Evolutionary conservation across 64 coral and sea anemone genomes (phyloP).

Genomic region (Actinia tenebrosa): DNA sequence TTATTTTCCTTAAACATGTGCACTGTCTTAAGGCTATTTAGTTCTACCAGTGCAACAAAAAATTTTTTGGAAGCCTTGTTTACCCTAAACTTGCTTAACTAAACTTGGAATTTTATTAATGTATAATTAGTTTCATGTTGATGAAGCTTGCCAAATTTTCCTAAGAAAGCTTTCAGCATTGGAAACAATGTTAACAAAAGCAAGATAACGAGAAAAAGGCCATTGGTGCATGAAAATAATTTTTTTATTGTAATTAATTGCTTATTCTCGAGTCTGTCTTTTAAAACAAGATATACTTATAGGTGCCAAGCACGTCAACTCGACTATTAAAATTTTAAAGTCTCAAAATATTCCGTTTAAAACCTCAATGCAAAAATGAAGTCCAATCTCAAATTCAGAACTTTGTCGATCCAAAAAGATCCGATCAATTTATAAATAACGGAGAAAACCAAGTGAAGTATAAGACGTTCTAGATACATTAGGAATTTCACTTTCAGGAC

Average conservation of each 20-base stretch:
- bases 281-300: no score
- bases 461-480: neutral
- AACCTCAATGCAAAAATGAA: neutral
- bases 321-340: neutral
- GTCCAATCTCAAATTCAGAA: neutral
- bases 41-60: no score
- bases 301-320: no score
- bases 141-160: neutral
- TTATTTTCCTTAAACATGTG: no score
- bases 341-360: neutral
- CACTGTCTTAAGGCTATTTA: no score
- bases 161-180: neutral
- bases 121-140: neutral
- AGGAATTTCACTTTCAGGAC: constrained; percentile 2
- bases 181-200: neutral
- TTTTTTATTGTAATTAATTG: neutral
- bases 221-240: neutral
- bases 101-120: neutral
- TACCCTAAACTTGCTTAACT: no score
- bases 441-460: neutral
- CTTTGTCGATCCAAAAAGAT: neutral
- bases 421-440: neutral
- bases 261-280: no score
- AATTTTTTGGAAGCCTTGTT: no score
- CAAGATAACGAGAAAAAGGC: neutral